These are phyloP conservation scores for Mechanitis mazaeus DNA, from an alignment of 2,888 invertebrate genomes.

Conservation along the genomic window DNA sequence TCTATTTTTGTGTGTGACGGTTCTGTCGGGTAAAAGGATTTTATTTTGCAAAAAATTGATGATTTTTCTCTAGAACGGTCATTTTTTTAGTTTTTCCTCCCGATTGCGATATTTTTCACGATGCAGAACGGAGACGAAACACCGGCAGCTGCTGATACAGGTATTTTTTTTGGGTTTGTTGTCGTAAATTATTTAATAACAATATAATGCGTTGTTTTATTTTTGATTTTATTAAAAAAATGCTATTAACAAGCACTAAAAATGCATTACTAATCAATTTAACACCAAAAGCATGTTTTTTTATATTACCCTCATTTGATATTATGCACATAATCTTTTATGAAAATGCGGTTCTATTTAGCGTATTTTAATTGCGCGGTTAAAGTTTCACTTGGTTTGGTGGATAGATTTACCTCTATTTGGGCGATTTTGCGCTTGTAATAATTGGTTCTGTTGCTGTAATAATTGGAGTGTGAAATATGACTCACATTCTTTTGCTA, in stretches of 20 bases:
- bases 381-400: conserved; percentile 60
- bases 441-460: conserved; percentile 69
- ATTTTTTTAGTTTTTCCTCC: conserved; percentile 50
- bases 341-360: conserved; percentile 30
- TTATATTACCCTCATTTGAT: conserved; percentile 54
- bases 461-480: conserved; percentile 73
- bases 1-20: conserved; percentile 77
- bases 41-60: conserved; percentile 62
- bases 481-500: conserved; percentile 58
- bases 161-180: conserved; percentile 59
- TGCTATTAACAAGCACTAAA: conserved; percentile 27
- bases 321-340: conserved; percentile 31
- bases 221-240: conserved; percentile 39
- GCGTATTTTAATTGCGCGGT: conserved; percentile 33
- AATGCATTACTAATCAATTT: conserved; percentile 27
- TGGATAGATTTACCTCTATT: conserved; percentile 60
- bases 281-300: conserved; percentile 40
- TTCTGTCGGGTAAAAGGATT: conserved; percentile 61
- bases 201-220: conserved; percentile 56
- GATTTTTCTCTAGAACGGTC: conserved; percentile 54
- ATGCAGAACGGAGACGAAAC: conserved; percentile 73
- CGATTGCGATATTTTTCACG: conserved; percentile 57
- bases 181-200: conserved; percentile 55
- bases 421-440: conserved; percentile 60
- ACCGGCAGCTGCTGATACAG: conserved; percentile 55